These are phyloP conservation scores for Aphidius colemani DNA, from an alignment of 2,888 invertebrate species.

Conservation along the genomic window DNA sequence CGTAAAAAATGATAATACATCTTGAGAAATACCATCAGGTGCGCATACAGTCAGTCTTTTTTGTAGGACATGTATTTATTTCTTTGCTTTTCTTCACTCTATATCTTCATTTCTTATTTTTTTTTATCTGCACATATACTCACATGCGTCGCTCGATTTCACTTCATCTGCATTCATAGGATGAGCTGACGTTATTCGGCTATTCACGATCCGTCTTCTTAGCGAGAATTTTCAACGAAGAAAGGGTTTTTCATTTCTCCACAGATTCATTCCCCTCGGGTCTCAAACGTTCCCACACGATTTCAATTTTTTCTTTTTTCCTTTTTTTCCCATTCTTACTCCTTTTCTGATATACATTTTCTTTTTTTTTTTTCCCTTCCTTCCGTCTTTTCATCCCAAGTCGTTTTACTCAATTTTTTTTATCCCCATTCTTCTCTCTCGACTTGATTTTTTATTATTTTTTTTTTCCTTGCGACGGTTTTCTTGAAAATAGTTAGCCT, in stretches of 20 bases:
- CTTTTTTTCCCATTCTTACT: no score
- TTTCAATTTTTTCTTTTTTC: neutral
- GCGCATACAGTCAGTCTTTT: no score
- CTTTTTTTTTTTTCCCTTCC: neutral
- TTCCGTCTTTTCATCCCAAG: neutral
- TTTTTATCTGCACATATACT: neutral
- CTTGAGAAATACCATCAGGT: no score
- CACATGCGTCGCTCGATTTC: slow-evolving; percentile 6
- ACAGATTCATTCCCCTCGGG: no score
- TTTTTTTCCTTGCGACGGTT: no score
- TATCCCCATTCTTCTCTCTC: no score
- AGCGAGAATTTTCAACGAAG: slow-evolving; percentile 2
- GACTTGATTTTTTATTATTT: no score
- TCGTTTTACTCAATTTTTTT: no score
- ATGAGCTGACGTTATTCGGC: slow-evolving; percentile 7
- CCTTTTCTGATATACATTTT: neutral
- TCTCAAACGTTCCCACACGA: no score
- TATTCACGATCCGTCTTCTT: slow-evolving; percentile 7
- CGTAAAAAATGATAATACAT: no score
- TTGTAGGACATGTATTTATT: neutral
- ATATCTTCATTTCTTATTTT: slow-evolving; percentile 7
- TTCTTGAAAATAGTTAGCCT: no score
- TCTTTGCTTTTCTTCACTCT: neutral
- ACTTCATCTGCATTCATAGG: slow-evolving; percentile 7
- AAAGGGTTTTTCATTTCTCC: neutral